Percentiles rank a stretch among this genome's conserved stretches.
Evolutionary conservation across 35 echinoderm and acorn worm species (phyloP).

Genomic region (Heliocidaris tuberculata): DNA sequence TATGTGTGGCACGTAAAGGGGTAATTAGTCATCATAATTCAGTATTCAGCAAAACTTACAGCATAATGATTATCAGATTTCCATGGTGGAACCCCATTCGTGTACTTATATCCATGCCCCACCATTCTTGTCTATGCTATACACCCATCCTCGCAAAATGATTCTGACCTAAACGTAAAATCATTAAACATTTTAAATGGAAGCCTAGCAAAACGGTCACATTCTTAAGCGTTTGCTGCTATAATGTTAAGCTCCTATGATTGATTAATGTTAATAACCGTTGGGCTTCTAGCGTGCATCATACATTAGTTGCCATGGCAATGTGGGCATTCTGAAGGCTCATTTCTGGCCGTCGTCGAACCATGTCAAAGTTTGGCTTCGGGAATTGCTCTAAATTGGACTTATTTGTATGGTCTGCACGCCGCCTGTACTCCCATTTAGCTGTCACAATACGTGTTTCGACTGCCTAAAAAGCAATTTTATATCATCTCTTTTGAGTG

Average conservation of each 20-base stretch:
- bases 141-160: no score
- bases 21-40: no score
- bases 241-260: not conserved
- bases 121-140: no score
- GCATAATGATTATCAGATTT: no score
- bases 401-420: not conserved
- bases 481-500: not conserved
- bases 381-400: not conserved
- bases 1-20: no score
- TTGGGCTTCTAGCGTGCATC: not conserved
- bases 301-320: not conserved
- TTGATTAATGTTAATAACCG: conserved; percentile 12
- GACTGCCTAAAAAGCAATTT: not conserved
- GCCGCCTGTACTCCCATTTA: not conserved
- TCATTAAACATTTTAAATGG: no score
- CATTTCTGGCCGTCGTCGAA: not conserved
- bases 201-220: not conserved
- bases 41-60: no score
- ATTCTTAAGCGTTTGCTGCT: not conserved
- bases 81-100: no score
- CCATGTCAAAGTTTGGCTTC: not conserved
- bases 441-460: not conserved
- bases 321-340: not conserved
- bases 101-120: no score
- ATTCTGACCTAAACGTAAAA: no score